Base-by-base conservation (phyloP, 2,113 vertebrate species). In the Campylorhamphus procurvoides region DNA sequence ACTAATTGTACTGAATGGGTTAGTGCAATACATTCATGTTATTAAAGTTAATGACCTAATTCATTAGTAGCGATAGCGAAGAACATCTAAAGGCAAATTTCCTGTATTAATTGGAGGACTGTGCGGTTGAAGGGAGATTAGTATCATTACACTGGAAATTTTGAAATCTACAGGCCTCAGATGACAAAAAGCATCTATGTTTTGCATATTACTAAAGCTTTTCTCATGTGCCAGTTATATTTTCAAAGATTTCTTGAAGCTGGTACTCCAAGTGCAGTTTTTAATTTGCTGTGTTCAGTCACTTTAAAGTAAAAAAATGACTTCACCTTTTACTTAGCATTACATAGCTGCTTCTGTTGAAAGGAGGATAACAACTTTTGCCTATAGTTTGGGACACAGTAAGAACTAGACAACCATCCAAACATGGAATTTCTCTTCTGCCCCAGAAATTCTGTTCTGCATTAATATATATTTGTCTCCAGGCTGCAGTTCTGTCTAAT, bases 11-110 rank as follows among this genome's bases (percentile, higher is more conserved):
- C 68, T 84, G 87, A 97, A 93, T 49, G 35, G 31, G 14, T 39
- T 95, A 44, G 62, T 84, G 93, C 67, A 92, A 91, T 24, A 46
- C 79, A 56, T 93, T 94, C 58, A 6, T 62, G 37, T 63, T 90
- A 77, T 90, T 92, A n/a, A 88, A 78, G 68, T 89, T 97, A 97
- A 97, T 95, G 83, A 94, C n/a, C 37, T 60, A 22, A 58, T 95
- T 50, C 79, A 83, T 96, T 96, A 82, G 72, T 69, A 87, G 85
- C 55, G 84, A 78, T 84, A 94, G 46, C 52, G 52, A 96, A 94
- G 74, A 66, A 66, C 82, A 84, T 55, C 44, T n/a, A 28, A 95
- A 95, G 89, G 75, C 44, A 96, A 69, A 95, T 91, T 86, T 94
- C 84, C 64, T 85, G 11, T 89, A 96, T 96, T 96, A 96, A 96